phyloP scores from a whole-genome alignment of 2,113 vertebrate species.

The Planiliza haematocheilus region DNA sequence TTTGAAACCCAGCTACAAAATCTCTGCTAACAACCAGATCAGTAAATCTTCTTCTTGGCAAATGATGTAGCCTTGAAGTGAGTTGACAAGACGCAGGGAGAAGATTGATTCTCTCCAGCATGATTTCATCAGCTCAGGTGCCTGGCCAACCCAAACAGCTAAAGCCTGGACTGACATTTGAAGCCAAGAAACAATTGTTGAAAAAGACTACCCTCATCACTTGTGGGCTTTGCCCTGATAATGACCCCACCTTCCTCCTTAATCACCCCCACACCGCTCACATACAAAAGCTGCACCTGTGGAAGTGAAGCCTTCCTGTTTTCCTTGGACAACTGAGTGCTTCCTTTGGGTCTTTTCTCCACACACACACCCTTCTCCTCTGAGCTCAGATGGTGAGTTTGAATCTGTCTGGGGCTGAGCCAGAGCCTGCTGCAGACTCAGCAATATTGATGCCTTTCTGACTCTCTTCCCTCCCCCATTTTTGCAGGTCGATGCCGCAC shows the following conservation, averaged over 20 bases:
- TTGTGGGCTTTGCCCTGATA: slow-evolving; percentile 29
- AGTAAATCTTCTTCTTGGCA: slow-evolving; percentile 63
- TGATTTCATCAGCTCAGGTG: slow-evolving; percentile 68
- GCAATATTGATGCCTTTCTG: slow-evolving; percentile 62
- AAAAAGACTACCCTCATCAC: slow-evolving; percentile 48
- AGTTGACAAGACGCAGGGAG: slow-evolving; percentile 55
- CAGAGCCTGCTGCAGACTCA: slow-evolving; percentile 68
- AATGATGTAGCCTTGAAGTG: slow-evolving; percentile 24
- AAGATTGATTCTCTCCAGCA: slow-evolving; percentile 55
- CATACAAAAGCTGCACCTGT: slow-evolving; percentile 82
- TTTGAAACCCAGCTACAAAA: slow-evolving; percentile 42
- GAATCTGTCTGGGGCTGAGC: slow-evolving; percentile 54
- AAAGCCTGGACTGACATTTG: slow-evolving; percentile 33
- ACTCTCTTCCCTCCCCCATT: slow-evolving; percentile 22
- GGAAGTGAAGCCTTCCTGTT: slow-evolving; percentile 83
- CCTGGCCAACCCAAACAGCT: slow-evolving; percentile 68
- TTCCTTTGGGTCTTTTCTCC: slow-evolving; percentile 64
- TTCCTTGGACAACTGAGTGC: slow-evolving; percentile 73
- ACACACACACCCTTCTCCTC: slow-evolving; percentile 48
- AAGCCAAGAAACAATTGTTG: slow-evolving; percentile 42
- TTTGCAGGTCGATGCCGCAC: slow-evolving; percentile 34
- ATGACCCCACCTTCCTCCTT: slow-evolving; percentile 53
- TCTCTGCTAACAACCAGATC: slow-evolving; percentile 46
- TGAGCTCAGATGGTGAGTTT: slow-evolving; percentile 55
- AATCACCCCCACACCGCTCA: slow-evolving; percentile 6